Evolutionary conservation across 2,888 invertebrate species (phyloP).

Genomic region (Amblyjoppa fuscipennis): DNA sequence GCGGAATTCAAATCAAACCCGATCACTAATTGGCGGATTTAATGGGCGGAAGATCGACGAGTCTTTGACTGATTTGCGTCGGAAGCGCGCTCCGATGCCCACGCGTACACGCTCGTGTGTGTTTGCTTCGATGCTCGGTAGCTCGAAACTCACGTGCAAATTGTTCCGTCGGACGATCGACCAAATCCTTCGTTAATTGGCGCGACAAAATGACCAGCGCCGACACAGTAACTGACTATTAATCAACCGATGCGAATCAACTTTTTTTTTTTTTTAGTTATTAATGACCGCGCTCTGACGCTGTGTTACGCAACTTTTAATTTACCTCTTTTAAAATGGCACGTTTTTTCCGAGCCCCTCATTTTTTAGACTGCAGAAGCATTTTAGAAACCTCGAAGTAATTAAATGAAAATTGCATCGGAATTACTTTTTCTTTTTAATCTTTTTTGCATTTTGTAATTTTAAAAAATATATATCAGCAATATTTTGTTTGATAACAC

Average conservation of each 20-base stretch:
- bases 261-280: not conserved
- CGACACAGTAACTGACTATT: not conserved
- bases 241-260: not conserved
- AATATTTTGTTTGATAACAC: too few species aligned
- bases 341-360: not conserved
- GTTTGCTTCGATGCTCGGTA: not conserved
- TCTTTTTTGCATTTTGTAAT: too few species aligned
- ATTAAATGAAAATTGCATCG: not conserved
- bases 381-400: not conserved
- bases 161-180: not conserved
- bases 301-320: not conserved
- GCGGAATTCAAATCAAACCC: not conserved
- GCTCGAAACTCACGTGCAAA: not conserved
- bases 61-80: not conserved
- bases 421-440: not conserved
- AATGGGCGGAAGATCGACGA: not conserved
- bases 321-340: not conserved
- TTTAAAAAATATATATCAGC: too few species aligned
- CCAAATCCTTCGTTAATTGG: not conserved
- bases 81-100: not conserved
- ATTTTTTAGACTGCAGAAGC: too few species aligned
- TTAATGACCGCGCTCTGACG: not conserved
- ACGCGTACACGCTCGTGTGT: not conserved
- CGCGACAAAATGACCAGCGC: not conserved
- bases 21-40: not conserved